Conservation (phyloP, 2,888 invertebrate species). For the Altica lythri region DNA sequence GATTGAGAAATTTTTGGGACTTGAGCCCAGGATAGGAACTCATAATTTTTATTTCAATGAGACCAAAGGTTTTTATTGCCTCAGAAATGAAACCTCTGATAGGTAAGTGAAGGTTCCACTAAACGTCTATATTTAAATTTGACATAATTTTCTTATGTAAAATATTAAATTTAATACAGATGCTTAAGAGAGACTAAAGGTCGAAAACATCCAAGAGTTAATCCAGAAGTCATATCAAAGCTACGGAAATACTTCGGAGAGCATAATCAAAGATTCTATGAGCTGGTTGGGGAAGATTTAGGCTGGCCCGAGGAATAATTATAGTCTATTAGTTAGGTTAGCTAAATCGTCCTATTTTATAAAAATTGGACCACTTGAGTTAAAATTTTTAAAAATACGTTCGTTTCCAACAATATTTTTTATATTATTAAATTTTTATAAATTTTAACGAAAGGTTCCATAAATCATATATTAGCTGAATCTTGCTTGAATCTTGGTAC, state of each 20-base stretch:
- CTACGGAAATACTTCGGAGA: constrained; percentile 86
- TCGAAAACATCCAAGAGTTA: constrained; percentile 81
- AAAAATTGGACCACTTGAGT: background rate
- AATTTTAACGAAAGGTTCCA: too few relatives aligned
- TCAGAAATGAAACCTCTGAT: constrained; percentile 82
- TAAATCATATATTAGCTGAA: too few relatives aligned
- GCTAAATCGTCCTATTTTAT: constrained; percentile 11
- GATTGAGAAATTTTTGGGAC: constrained; percentile 85
- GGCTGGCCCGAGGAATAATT: constrained; percentile 89
- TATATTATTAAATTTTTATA: too few relatives aligned
- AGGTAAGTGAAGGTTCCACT: constrained; percentile 69
- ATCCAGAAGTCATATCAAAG: constrained; percentile 77
- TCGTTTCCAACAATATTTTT: too few relatives aligned
- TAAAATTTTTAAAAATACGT: constrained; percentile 17
- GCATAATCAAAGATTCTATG: constrained; percentile 90
- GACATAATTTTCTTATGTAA: background rate
- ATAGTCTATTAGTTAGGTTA: constrained; percentile 30
- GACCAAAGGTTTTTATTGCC: constrained; percentile 95
- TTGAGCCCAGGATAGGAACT: constrained; percentile 71
- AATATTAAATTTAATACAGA: constrained; percentile 10
- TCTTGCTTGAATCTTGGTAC: too few relatives aligned
- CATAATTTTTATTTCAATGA: constrained; percentile 96
- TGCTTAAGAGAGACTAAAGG: constrained; percentile 84
- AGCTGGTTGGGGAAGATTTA: constrained; percentile 88
- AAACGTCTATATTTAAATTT: background rate